phyloP scores from a whole-genome alignment of 2,888 invertebrate species.

The Brenthis ino region DNA sequence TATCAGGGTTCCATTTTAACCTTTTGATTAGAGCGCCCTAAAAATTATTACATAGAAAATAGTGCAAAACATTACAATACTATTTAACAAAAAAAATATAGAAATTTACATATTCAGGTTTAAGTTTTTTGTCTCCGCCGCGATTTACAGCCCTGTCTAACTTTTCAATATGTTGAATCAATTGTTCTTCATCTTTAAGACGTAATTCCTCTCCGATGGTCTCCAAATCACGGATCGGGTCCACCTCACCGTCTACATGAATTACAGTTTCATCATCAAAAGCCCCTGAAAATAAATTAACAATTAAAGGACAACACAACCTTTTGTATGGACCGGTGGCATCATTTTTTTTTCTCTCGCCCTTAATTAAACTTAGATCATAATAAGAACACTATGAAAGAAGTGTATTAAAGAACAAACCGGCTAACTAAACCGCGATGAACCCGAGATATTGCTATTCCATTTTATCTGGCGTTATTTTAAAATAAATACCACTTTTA shows the following conservation, averaged over 20 bases:
- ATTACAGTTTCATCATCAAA: constrained; percentile 99
- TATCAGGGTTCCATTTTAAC: too few species aligned
- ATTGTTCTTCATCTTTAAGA: constrained; percentile 95
- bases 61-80: constrained; percentile 1
- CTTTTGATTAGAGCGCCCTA: too few species aligned
- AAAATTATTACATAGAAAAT: constrained; percentile 80
- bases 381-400: too few species aligned
- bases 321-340: background rate
- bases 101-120: constrained; percentile 94
- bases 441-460: too few species aligned
- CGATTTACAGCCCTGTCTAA: constrained; percentile 91
- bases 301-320: background rate
- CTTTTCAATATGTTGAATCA: constrained; percentile 92
- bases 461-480: too few species aligned
- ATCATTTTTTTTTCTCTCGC: too few species aligned
- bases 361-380: too few species aligned
- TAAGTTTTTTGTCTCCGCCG: constrained; percentile 96
- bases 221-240: constrained; percentile 97
- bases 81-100: background rate
- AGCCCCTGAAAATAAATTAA: constrained; percentile 85
- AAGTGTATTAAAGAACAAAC: too few species aligned
- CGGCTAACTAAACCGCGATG: too few species aligned
- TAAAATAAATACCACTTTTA: too few species aligned
- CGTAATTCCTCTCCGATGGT: constrained; percentile 98
- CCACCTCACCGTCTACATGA: constrained; percentile 99